Percentiles rank a stretch among this genome's conserved stretches.
Conservation (phyloP, 2,113 vertebrate genomes). For the Scolopax mira region DNA sequence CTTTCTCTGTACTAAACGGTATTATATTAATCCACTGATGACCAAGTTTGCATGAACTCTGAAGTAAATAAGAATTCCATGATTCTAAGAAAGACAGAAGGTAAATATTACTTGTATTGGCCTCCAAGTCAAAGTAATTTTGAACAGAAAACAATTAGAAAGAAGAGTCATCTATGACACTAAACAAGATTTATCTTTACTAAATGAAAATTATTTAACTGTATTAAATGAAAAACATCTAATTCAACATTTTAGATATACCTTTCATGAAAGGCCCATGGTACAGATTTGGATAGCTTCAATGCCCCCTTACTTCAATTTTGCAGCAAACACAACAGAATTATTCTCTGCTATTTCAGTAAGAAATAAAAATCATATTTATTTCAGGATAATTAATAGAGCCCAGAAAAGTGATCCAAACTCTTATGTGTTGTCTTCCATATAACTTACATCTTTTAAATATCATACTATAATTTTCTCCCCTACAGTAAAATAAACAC, state of each 20-base stretch:
- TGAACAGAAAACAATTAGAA: neutral
- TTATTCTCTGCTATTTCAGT: neutral
- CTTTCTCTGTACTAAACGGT: neutral
- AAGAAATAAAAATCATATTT: neutral
- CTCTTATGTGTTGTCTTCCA: neutral
- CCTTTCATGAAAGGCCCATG: neutral
- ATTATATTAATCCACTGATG: neutral
- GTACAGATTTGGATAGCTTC: neutral
- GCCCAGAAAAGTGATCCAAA: neutral
- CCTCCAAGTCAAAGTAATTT: neutral
- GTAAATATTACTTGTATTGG: neutral
- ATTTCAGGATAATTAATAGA: neutral
- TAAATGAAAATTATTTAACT: neutral
- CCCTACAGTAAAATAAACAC: neutral
- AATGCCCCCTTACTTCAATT: neutral
- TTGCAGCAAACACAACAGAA: neutral
- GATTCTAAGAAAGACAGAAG: neutral
- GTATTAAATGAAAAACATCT: neutral
- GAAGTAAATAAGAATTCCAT: neutral
- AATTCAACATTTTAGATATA: neutral
- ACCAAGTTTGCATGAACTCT: neutral
- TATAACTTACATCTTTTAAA: neutral
- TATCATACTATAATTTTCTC: neutral
- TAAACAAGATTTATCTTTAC: neutral
- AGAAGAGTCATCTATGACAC: accelerated